phyloP scores from a whole-genome alignment of 2,888 invertebrate genomes.

The Dryococelus australis region DNA sequence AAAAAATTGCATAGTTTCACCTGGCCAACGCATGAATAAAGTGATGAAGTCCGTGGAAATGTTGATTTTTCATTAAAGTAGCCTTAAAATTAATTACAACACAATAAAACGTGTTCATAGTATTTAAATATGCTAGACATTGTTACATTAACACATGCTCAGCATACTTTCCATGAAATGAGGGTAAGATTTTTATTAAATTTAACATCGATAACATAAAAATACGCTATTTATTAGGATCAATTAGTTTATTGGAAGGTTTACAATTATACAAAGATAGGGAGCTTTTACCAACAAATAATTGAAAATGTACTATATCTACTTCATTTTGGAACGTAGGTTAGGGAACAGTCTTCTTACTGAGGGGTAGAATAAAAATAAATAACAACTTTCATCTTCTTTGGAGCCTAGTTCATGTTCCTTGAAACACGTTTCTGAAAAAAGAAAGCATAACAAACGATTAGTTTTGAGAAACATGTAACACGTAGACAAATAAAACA shows the following conservation, averaged over 20 bases:
- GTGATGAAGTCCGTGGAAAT: too few species aligned
- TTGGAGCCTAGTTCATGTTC: slow-evolving; percentile 11
- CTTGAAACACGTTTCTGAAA: slow-evolving; percentile 32
- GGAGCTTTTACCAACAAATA: slow-evolving; percentile 10
- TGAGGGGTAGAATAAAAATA: background rate
- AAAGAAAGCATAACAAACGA: too few species aligned
- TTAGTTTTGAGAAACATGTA: too few species aligned
- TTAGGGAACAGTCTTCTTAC: background rate
- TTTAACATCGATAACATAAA: background rate
- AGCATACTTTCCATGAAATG: background rate
- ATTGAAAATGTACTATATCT: background rate
- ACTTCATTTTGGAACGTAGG: background rate
- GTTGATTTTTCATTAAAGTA: too few species aligned
- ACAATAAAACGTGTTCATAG: too few species aligned
- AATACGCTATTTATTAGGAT: background rate
- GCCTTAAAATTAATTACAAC: too few species aligned
- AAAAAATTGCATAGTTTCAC: too few species aligned
- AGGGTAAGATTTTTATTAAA: background rate
- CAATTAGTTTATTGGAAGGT: background rate
- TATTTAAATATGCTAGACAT: too few species aligned
- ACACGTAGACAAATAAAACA: too few species aligned
- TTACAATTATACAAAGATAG: background rate
- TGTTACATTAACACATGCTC: too few species aligned
- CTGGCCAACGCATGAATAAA: too few species aligned
- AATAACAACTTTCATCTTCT: slow-evolving; percentile 2